Evolutionary conservation across 2,888 invertebrate species (phyloP).

Genomic region (Lomographa bimaculata): DNA sequence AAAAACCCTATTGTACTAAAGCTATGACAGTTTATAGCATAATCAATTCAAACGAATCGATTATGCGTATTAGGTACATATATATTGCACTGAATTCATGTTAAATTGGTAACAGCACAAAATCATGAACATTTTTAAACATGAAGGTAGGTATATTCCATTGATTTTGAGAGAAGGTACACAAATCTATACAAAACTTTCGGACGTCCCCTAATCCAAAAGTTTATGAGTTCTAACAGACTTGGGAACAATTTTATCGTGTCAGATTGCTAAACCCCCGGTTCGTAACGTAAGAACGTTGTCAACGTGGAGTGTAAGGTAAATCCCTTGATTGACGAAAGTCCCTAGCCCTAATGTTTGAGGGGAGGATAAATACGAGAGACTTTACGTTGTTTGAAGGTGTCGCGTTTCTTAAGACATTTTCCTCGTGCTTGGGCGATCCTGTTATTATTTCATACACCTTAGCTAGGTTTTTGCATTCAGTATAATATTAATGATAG

Average conservation of each 20-base stretch:
- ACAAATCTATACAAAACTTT: constrained; percentile 14
- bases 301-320: constrained; percentile 71
- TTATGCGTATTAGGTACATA: too few species aligned
- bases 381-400: constrained; percentile 43
- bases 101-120: too few species aligned
- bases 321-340: constrained; percentile 79
- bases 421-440: constrained; percentile 48
- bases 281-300: constrained; percentile 75
- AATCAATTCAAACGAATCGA: too few species aligned
- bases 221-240: constrained; percentile 47
- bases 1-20: too few species aligned
- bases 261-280: constrained; percentile 67
- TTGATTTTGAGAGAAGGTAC: too few species aligned
- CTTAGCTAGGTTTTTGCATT: constrained; percentile 22
- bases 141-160: too few species aligned
- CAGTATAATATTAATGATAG: too few species aligned
- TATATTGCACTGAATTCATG: too few species aligned
- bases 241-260: constrained; percentile 54
- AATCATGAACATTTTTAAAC: too few species aligned
- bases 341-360: constrained; percentile 48
- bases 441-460: constrained; percentile 34
- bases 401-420: constrained; percentile 57
- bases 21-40: too few species aligned
- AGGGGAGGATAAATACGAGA: constrained; percentile 59
- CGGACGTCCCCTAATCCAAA: constrained; percentile 19